Base-by-base conservation (phyloP, 2,888 invertebrate genomes). In the Abscondita cerata region DNA sequence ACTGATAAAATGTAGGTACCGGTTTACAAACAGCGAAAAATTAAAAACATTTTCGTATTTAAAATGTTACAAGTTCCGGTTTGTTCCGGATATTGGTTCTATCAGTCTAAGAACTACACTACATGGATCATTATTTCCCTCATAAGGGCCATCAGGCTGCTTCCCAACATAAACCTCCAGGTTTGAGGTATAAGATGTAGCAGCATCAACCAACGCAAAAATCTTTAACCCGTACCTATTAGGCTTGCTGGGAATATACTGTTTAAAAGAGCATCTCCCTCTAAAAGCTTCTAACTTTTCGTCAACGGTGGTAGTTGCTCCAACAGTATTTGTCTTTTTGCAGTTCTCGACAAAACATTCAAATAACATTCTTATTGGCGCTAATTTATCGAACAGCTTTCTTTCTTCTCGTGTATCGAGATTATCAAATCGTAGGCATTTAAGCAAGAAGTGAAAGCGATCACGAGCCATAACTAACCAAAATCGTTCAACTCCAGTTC, bases 201-300 rank as follows among this genome's bases (percentile, higher is more conserved):
- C 48, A 31, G 48, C 19, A 50, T 50, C 50, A 50, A 50, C 50
- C 33, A 50, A 31, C 31, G 31, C 31, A 50, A 40, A 40, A 11
- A 40, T 40, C 12, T 40, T 40, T 12, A 40, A 5, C n/a, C 41
- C 41, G n/a, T 40, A 40, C 12, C n/a, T n/a, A n/a, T n/a, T n/a
- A n/a, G n/a, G n/a, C n/a, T n/a, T n/a, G n/a, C n/a, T n/a, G n/a
- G n/a, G n/a, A n/a, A n/a, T n/a, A n/a, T n/a, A n/a, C n/a, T n/a
- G n/a, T n/a, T n/a, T n/a, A n/a, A n/a, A n/a, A 40, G 41, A n/a
- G 5, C 5, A 4, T 8, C n/a, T 40, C 5, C 41, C n/a, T 40
- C 5, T 8, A 40, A 40, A 40, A 40, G 41, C 5, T 40, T 40
- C 41, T 5, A 40, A 12, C 41, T 40, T 40, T 13, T 33, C 33